Evolutionary conservation across 2,888 invertebrate genomes (phyloP), one percentile per base, ranked within the genome.

Genomic region (Diachrysia chrysitis): DNA sequence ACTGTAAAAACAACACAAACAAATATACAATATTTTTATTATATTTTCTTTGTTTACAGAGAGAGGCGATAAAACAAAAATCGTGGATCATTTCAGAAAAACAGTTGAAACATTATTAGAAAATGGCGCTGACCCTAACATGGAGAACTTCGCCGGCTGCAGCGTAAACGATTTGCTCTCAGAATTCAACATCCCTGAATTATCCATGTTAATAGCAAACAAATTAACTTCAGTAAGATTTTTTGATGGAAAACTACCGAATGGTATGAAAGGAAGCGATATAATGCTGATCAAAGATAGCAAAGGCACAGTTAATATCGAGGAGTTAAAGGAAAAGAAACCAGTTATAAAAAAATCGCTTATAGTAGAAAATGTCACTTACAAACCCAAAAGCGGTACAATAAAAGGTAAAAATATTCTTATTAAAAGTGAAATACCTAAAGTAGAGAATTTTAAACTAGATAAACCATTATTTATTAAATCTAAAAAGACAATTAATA

Each of bases 101-200:
- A 94, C 95, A 14, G 91, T 96, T n/a, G 89, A 91, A 60, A 71
- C 87, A 0, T 69, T 96, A 1, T 69, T 96, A 0, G 86, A 91
- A n/a, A 69, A 89, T 48, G 92, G 92, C 5, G 96, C 96, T 0
- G 91, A 96, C 32, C 93, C 95, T 0, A 80, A 83, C 66, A 83
- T 93, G n/a, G 87, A 91, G 2, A 96, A 96, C 69, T 89, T 92
- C 59, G 89, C 91, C 0, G 95, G 95, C 0, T 86, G 87, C 0
- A 95, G 88, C 53, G 93, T 96, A 0, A 93, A 93, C 60, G 86
- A 89, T 0, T 84, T 96, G 0, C 85, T 96, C 0, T 87, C 89
- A 9, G 96, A 96, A 58, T 87, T 91, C 55, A 89, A 85, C 17
- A 86, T 88, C 1, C 64, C 75, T 0, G 87, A 89, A 0, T 53